A percentile compares a stretch with the other conserved stretches of the same genome.
Conservation (phyloP, 2,113 vertebrate species). For the Ailurus styani region DNA sequence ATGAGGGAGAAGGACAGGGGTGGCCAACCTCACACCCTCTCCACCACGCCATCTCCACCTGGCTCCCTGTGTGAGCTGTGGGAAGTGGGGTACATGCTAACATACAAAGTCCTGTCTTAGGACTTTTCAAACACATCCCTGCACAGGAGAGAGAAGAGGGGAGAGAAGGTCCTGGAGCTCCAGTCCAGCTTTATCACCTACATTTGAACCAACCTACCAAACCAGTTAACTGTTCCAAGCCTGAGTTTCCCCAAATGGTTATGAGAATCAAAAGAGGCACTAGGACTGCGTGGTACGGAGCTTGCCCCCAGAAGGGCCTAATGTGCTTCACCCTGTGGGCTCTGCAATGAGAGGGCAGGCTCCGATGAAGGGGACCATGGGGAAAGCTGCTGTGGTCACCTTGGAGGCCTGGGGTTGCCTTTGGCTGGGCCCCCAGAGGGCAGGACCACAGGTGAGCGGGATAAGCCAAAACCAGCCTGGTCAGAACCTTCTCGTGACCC, state of each 20-base stretch:
- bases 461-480: no score
- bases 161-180: no score
- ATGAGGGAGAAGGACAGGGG: neutral
- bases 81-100: rapidly evolving
- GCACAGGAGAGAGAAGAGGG: neutral
- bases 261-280: neutral
- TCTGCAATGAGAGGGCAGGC: neutral
- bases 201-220: neutral
- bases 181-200: neutral
- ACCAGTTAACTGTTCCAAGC: neutral
- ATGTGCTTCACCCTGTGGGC: neutral
- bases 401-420: rapidly evolving
- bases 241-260: neutral
- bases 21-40: neutral
- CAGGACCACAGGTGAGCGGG: no score
- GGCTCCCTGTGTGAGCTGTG: neutral
- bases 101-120: neutral
- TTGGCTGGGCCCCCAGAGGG: neutral
- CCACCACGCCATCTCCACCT: neutral
- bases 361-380: rapidly evolving
- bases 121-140: neutral
- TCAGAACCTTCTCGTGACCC: neutral
- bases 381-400: neutral
- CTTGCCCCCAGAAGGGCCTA: neutral
- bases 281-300: neutral